Evolutionary conservation across 2,797 vertebrate species (phyloP).

Genomic region (Pogoniulus pusillus): DNA sequence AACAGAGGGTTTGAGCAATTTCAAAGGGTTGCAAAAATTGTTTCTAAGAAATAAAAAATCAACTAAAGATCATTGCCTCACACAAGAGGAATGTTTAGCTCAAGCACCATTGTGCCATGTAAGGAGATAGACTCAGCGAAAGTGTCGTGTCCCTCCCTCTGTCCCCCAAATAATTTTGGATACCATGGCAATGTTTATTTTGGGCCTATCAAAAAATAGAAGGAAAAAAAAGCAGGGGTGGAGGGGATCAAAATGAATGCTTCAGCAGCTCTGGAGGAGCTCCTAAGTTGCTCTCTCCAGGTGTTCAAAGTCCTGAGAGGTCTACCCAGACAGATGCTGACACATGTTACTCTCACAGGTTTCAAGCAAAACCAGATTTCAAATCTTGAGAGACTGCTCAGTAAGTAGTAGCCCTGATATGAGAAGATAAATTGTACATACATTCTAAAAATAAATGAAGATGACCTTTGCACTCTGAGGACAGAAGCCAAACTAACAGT

Average conservation of each 20-base stretch:
- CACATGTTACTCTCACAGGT: neutral
- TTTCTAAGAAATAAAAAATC: slow-evolving; percentile 8
- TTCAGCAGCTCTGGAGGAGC: neutral
- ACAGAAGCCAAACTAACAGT: neutral
- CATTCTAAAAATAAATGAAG: slow-evolving; percentile 4
- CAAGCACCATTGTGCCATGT: neutral
- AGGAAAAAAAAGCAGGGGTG: neutral
- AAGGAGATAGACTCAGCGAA: slow-evolving; percentile 19
- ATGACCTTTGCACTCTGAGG: neutral
- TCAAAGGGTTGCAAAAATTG: neutral
- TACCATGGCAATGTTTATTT: slow-evolving; percentile 6
- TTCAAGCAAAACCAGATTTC: neutral
- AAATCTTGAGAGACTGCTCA: neutral
- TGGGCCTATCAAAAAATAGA: slow-evolving; percentile 20
- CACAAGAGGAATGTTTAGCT: neutral
- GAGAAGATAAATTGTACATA: neutral
- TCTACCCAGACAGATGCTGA: neutral
- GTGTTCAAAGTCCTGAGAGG: neutral
- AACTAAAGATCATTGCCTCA: slow-evolving; percentile 2
- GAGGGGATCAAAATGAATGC: neutral
- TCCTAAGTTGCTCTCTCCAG: neutral
- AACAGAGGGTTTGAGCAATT: neutral
- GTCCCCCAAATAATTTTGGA: neutral
- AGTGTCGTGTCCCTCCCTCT: rapidly evolving
- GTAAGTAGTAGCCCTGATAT: neutral